Percentiles rank a stretch among this genome's conserved stretches.
These are phyloP conservation scores for Axea sp. DNA, from an alignment of 2,888 invertebrate species.

Conservation along the genomic window DNA sequence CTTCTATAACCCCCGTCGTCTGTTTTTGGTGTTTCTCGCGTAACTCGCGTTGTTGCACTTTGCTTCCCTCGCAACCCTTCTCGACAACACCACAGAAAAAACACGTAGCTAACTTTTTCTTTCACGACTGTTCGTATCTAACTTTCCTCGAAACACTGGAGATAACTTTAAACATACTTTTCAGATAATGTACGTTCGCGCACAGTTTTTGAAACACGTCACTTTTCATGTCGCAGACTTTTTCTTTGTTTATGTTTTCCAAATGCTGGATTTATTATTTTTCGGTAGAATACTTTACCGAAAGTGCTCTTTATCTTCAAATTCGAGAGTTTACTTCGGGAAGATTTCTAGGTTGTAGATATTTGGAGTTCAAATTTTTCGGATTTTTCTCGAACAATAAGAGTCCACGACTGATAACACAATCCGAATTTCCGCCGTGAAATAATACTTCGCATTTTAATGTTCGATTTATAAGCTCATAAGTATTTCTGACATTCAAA, in stretches of 20 bases:
- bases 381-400: no score
- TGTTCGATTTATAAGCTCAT: no score
- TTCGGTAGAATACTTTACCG: conserved; percentile 15
- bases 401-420: no score
- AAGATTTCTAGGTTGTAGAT: no score
- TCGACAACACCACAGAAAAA: conserved; percentile 22
- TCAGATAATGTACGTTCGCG: conserved; percentile 30
- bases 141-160: conserved; percentile 32
- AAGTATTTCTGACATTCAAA: no score
- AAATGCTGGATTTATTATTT: conserved; percentile 34
- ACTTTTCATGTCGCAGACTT: conserved; percentile 29
- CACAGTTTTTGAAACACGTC: conserved; percentile 26
- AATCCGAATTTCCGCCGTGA: no score
- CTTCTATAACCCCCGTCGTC: conserved; percentile 44
- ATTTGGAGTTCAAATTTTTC: no score
- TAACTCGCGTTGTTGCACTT: background rate
- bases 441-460: no score
- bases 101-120: conserved; percentile 27
- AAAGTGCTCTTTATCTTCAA: conserved; percentile 24
- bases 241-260: conserved; percentile 21
- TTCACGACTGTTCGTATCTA: conserved; percentile 24
- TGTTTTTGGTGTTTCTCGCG: conserved; percentile 16
- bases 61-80: background rate
- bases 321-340: conserved; percentile 10
- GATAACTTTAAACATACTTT: conserved; percentile 48